Conservation (phyloP, 2,888 invertebrate species). For the Calliopum simillimum region DNA sequence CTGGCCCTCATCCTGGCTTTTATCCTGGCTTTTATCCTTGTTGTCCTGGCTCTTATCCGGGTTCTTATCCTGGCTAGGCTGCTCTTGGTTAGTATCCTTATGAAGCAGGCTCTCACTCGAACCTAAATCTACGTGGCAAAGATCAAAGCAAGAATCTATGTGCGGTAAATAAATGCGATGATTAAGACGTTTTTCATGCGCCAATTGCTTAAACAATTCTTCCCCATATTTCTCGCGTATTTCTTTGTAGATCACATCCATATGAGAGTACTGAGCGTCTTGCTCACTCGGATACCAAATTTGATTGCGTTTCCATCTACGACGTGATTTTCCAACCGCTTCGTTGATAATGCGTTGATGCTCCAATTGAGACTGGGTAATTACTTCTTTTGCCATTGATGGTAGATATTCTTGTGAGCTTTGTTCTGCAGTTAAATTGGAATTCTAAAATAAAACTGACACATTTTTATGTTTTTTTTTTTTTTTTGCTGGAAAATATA, state of each 20-base stretch:
- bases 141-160: constrained; percentile 24
- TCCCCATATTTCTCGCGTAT: constrained; percentile 35
- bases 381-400: constrained; percentile 38
- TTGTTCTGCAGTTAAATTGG: too few species aligned
- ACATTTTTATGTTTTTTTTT: constrained; percentile 21
- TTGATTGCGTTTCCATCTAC: constrained; percentile 42
- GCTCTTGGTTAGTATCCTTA: too few species aligned
- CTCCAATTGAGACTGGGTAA: constrained; percentile 42
- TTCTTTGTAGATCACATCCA: constrained; percentile 43
- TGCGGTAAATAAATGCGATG: constrained; percentile 30
- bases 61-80: too few species aligned
- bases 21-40: too few species aligned
- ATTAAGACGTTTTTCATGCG: constrained; percentile 38
- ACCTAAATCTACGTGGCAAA: too few species aligned
- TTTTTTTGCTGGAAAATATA: constrained; percentile 8
- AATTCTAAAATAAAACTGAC: neutral
- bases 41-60: too few species aligned
- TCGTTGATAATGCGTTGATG: constrained; percentile 41
- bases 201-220: constrained; percentile 34
- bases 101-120: too few species aligned
- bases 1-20: too few species aligned
- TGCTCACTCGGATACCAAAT: constrained; percentile 43
- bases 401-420: too few species aligned
- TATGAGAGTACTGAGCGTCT: constrained; percentile 35
- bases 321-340: constrained; percentile 39